A percentile compares a stretch with the other conserved stretches of the same genome.
Conservation (phyloP, 2,888 invertebrate genomes). For the Arrhopalites spinosus region DNA sequence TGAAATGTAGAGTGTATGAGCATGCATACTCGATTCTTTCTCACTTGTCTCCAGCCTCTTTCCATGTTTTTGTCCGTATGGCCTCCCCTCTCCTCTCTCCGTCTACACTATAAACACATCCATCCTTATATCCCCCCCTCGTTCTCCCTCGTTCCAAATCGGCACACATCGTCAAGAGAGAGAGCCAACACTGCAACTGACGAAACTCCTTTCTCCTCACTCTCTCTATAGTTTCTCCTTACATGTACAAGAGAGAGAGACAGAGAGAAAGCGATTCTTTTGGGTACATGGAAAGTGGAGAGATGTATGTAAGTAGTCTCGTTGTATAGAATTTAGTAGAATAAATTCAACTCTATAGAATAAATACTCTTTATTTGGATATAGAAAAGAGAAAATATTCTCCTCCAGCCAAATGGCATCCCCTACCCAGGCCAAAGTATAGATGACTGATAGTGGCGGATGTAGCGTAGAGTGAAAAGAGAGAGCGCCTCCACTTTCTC, state of each 20-base stretch:
- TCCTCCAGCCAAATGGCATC: neutral
- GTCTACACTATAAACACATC: neutral
- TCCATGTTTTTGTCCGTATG: neutral
- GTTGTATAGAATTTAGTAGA: neutral
- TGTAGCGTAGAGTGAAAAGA: neutral
- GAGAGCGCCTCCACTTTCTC: neutral
- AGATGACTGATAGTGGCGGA: neutral
- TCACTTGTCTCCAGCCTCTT: neutral
- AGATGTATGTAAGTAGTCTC: neutral
- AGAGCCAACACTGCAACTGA: too few species aligned
- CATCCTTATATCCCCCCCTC: neutral
- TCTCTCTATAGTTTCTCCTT: neutral
- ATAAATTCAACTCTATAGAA: neutral
- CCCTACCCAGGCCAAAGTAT: neutral
- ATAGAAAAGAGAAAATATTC: neutral
- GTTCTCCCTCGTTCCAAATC: constrained; percentile 24
- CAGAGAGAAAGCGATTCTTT: too few species aligned
- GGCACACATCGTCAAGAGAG: constrained; percentile 18
- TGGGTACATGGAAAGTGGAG: neutral
- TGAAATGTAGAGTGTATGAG: neutral
- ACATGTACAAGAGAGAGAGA: too few species aligned
- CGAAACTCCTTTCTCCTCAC: neutral
- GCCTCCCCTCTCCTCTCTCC: neutral
- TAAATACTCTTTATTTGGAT: neutral
- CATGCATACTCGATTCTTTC: constrained; percentile 4